Evolutionary conservation across 2,113 vertebrate species (phyloP).

Genomic region (Sorex fumeus): DNA sequence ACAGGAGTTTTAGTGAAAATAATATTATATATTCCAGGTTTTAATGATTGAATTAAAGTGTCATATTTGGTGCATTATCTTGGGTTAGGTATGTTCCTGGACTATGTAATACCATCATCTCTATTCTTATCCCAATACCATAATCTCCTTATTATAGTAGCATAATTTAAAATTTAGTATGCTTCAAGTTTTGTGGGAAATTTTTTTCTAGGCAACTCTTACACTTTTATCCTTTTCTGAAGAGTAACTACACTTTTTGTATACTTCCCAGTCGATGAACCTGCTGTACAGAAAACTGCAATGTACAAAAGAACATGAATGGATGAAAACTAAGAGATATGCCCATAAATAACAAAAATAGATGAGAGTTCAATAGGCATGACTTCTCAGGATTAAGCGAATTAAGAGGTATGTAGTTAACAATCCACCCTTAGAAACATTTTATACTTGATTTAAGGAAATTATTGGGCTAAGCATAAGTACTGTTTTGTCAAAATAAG

Average conservation of each 20-base stretch:
- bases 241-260: background rate
- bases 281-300: slow-evolving; percentile 27
- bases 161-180: background rate
- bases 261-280: slow-evolving; percentile 26
- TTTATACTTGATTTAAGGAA: background rate
- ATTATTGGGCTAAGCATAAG: slow-evolving; percentile 13
- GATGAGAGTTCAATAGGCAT: background rate
- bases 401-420: background rate
- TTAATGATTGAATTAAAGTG: slow-evolving; percentile 17
- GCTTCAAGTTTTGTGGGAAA: background rate
- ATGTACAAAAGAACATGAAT: background rate
- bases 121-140: background rate
- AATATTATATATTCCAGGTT: background rate
- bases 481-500: slow-evolving; percentile 60
- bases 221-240: slow-evolving; percentile 20
- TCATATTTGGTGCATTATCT: slow-evolving; percentile 8
- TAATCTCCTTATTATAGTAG: background rate
- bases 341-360: background rate
- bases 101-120: background rate
- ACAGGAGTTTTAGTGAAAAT: slow-evolving; percentile 43
- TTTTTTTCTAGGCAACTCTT: background rate
- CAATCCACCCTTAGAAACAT: background rate
- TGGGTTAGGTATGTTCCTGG: background rate
- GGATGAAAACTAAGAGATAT: slow-evolving; percentile 1
- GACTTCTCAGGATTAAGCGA: background rate